A percentile compares a stretch with the other conserved stretches of the same genome.
Evolutionary conservation across 2,888 invertebrate species (phyloP).

Genomic region (Standfussiana lucernea): DNA sequence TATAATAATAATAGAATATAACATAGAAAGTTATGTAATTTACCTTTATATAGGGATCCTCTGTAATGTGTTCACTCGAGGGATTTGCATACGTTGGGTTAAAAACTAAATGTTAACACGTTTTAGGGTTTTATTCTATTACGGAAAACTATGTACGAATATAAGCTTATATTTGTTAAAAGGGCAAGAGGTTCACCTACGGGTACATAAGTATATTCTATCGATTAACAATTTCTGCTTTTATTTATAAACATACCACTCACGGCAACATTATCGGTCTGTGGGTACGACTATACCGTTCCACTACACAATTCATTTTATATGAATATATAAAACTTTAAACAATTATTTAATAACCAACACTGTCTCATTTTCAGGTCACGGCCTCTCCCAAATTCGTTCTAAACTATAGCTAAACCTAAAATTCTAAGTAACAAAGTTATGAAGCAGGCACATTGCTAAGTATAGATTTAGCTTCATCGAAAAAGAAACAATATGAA

Average conservation of each 20-base stretch:
- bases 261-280: too few relatives aligned
- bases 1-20: conserved; percentile 25
- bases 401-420: not conserved
- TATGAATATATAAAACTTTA: not conserved
- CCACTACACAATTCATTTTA: too few relatives aligned
- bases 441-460: not conserved
- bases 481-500: conserved; percentile 4
- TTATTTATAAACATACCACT: not conserved
- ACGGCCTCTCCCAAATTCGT: not conserved
- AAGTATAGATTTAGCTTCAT: not conserved
- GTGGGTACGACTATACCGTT: too few relatives aligned
- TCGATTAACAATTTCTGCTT: not conserved
- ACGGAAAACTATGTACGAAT: not conserved
- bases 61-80: conserved; percentile 30
- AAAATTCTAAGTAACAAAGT: not conserved
- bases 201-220: not conserved
- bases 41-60: conserved; percentile 32
- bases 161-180: not conserved
- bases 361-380: too few relatives aligned
- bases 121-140: conserved; percentile 14
- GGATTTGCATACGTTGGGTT: conserved; percentile 1
- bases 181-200: not conserved
- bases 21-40: conserved; percentile 38
- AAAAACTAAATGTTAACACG: conserved; percentile 30
- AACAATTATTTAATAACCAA: not conserved